Evolutionary conservation across 2,888 invertebrate genomes (phyloP), one percentile per base, ranked within the genome.

Genomic region (Drosophila infuscata): DNA sequence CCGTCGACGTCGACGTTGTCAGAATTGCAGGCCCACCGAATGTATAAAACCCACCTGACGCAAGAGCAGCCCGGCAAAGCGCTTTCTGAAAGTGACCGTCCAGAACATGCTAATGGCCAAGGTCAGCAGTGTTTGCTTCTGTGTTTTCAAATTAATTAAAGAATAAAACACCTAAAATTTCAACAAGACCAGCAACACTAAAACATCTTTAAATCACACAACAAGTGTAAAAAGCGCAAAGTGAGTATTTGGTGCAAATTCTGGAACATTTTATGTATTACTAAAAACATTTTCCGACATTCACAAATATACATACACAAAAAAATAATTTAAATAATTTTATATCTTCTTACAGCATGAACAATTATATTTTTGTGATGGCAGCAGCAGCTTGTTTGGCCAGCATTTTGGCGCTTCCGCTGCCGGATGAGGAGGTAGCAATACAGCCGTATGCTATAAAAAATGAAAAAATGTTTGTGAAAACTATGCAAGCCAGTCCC

Each of bases 51-150:
- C 80, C 76, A 46, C 63, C 51, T 70, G 80, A 57, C 53, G 30
- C 52, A 35, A 61, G 61, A 70, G 85, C 89, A 91, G 81, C 88
- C 88, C 92, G 87, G 92, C 92, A 92, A 91, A 92, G 92, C 92
- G 91, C 87, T 89, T 92, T 90, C 91, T 83, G 84, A 82, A 89
- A 89, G 46, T 46, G 46, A 25, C 46, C 46, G 46, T 25, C 12
- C 15, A 25, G 20, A 46, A 46, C 46, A 46, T 4, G 46, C 25
- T 4, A 46, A 46, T 25, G 46, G 46, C 46, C 46, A 25, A 46
- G 46, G 25, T 25, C 46, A 46, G 15, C 46, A 20, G 46, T 46
- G 25, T 25, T 46, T 46, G 20, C 20, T 15, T 15, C 15, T 8
- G 25, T 46, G 15, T 25, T 46, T 46, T 15, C 25, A 46, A 46